Evolutionary conservation across 2,797 vertebrate species (phyloP), one percentile per base, ranked within the genome.

Genomic region (Eleutherodactylus coqui): DNA sequence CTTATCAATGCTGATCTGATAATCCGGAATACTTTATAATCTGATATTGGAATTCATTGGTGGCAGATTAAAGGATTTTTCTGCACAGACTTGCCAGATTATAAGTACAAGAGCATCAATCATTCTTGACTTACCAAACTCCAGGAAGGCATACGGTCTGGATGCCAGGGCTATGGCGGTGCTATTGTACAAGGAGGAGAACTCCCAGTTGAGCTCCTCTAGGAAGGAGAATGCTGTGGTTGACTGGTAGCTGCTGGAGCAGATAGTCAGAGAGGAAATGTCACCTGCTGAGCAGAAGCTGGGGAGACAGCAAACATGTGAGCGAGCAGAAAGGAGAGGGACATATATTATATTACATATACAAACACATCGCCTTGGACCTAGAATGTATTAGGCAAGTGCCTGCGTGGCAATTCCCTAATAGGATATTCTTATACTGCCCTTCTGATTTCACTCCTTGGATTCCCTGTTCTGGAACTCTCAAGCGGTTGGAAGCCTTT

Each of bases 151-250:
- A 85, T 99, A 99, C 0, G 97, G 98, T 90, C 97, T 94, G 90
- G 94, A 95, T 90, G 96, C 97, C 89, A 97, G 91, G 83, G 92
- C 89, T 27, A 99, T 92, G 24, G 93, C 93, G 24, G 94, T 90
- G 72, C 90, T 91, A 84, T 95, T 93, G 21, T 96, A 97, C 88
- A 95, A 95, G 82, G 96, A 92, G 34, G 94, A 93, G 93, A 99
- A 99, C 89, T 97, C 96, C 97, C 97, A 98, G 70, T 93, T 96
- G 85, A 99, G 92, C 88, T 98, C 97, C 90, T 99, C 97, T 90
- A 99, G 92, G 93, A 99, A 99, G 94, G 96, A 97, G 94, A 99
- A 99, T 62, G 96, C 97, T 92, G 96, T 95, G 91, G 96, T 92
- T n/a, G 94, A 92, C 1, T 97, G 96, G 90, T 96, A 96, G 90